Conservation (phyloP, 2,888 invertebrate species). For the Ischnura elegans region DNA sequence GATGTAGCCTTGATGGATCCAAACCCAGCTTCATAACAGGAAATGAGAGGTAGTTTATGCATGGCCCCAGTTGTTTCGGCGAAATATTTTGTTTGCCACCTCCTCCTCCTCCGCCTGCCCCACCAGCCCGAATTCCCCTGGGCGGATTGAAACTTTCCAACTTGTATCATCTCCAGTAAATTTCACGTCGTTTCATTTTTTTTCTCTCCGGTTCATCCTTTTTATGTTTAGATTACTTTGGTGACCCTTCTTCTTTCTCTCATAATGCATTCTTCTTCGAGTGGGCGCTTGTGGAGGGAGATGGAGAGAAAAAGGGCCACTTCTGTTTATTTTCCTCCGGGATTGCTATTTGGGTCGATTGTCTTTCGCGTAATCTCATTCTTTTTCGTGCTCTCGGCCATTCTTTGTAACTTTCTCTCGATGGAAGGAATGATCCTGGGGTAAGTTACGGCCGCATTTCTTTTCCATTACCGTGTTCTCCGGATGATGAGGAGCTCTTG, state of each 20-base stretch:
- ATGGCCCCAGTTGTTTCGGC: slow-evolving; percentile 63
- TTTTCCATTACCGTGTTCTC: background rate
- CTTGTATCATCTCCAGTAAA: slow-evolving; percentile 21
- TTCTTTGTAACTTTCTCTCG: background rate
- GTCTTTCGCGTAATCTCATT: background rate
- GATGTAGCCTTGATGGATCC: slow-evolving; percentile 49
- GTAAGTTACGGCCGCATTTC: background rate
- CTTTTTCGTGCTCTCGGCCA: background rate
- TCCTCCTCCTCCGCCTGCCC: too few relatives aligned
- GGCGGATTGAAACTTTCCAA: background rate
- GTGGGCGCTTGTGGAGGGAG: background rate
- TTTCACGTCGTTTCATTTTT: slow-evolving; percentile 12
- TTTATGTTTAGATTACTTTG: slow-evolving; percentile 48
- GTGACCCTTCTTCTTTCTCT: background rate
- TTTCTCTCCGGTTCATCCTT: background rate
- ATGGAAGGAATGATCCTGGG: background rate
- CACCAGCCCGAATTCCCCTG: too few relatives aligned
- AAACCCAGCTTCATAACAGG: slow-evolving; percentile 64
- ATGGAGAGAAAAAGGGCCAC: background rate
- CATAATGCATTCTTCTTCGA: slow-evolving; percentile 42
- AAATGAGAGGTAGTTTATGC: slow-evolving; percentile 66
- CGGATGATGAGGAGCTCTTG: background rate
- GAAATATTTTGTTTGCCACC: slow-evolving; percentile 47
- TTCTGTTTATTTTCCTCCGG: background rate
- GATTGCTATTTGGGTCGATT: background rate